These are phyloP conservation scores for Murina feae DNA, from an alignment of 2,113 vertebrate genomes.

Conservation along the genomic window DNA sequence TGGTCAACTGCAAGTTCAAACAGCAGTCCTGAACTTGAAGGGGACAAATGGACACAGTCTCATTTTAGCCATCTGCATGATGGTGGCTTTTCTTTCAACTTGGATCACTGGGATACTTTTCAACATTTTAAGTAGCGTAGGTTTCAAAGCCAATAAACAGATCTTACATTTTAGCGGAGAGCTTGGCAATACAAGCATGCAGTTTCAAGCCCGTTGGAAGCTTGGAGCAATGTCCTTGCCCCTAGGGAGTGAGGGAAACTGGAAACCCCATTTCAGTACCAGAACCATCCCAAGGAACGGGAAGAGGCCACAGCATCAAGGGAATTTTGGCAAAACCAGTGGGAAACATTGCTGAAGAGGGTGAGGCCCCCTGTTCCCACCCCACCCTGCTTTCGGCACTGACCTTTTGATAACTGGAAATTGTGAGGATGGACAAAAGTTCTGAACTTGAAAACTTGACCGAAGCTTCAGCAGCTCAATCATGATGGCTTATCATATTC, in stretches of 20 bases:
- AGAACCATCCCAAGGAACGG: background rate
- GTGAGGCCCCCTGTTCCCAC: background rate
- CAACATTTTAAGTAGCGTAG: background rate
- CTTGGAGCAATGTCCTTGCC: rapidly evolving
- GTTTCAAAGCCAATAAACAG: background rate
- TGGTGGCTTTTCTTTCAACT: background rate
- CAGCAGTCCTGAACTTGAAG: background rate
- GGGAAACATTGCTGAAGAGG: background rate
- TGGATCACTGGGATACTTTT: background rate
- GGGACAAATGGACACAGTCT: background rate
- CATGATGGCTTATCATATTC: rapidly evolving
- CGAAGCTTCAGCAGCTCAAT: no score
- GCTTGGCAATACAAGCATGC: background rate
- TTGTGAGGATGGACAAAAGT: background rate
- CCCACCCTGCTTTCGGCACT: background rate
- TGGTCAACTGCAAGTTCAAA: background rate
- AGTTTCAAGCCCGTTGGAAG: background rate
- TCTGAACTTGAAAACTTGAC: background rate
- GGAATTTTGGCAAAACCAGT: background rate
- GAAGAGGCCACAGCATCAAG: background rate
- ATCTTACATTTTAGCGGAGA: background rate
- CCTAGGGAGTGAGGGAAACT: background rate
- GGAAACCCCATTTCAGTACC: background rate
- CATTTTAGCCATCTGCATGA: background rate
- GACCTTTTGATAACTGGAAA: background rate